Evolutionary conservation across 2,113 vertebrate species (phyloP).

Genomic region (Diglossa brunneiventris): DNA sequence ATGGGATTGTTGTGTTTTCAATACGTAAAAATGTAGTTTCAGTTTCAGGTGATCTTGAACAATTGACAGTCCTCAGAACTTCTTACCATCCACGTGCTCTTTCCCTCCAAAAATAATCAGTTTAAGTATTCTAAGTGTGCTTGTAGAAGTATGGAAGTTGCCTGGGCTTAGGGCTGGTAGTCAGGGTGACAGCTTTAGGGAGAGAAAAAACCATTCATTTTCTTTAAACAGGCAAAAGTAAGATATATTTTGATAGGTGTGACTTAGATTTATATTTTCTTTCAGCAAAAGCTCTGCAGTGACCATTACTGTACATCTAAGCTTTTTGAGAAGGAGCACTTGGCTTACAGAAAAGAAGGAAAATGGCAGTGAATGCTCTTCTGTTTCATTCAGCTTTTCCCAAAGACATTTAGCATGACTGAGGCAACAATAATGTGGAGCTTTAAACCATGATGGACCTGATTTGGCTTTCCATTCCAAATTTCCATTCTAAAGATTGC

Average conservation of each 20-base stretch:
- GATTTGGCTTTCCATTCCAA: background rate
- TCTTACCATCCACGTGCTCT: fast-evolving
- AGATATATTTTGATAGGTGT: background rate
- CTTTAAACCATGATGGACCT: background rate
- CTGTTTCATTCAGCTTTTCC: background rate
- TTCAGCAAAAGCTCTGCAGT: background rate
- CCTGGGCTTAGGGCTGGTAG: background rate
- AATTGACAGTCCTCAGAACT: background rate
- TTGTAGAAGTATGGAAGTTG: background rate
- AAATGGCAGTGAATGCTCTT: background rate
- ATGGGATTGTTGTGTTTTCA: background rate
- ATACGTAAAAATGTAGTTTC: background rate
- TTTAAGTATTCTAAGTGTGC: background rate
- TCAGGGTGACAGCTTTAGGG: background rate
- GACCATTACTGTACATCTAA: fast-evolving
- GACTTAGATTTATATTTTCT: background rate
- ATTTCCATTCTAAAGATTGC: background rate
- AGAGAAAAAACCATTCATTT: background rate
- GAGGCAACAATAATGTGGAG: background rate
- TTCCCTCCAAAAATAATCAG: background rate
- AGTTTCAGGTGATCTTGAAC: background rate
- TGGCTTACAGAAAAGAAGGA: background rate
- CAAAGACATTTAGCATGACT: background rate
- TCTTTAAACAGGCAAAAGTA: background rate
- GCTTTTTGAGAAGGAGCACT: background rate